A percentile compares a stretch with the other conserved stretches of the same genome.
phyloP scores from a whole-genome alignment of 2,113 vertebrate species.

The Alouatta palliata region DNA sequence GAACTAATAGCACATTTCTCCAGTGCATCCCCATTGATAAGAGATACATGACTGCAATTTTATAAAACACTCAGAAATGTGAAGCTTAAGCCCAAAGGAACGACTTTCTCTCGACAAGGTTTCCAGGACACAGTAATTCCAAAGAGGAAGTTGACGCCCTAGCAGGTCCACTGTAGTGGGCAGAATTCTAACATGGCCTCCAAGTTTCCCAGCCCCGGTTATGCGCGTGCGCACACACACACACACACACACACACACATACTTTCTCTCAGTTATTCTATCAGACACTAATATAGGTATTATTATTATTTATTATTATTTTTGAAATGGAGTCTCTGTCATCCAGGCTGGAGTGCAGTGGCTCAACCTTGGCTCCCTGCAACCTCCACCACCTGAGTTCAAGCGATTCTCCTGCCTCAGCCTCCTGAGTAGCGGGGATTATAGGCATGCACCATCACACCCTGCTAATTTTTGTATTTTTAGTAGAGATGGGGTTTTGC shows the following conservation, averaged over 20 bases:
- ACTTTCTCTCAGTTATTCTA: background rate
- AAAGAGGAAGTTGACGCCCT: background rate
- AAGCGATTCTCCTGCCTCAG: too few relatives aligned
- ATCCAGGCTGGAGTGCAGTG: too few relatives aligned
- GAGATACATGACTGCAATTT: background rate
- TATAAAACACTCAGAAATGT: background rate
- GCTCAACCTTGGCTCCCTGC: too few relatives aligned
- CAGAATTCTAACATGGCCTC: background rate
- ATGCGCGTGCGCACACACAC: accelerated
- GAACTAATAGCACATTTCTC: background rate
- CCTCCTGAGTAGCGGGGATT: too few relatives aligned
- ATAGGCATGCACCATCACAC: too few relatives aligned
- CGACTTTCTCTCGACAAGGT: background rate
- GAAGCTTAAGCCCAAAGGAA: background rate
- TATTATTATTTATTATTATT: too few relatives aligned
- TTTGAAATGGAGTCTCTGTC: too few relatives aligned
- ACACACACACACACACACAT: background rate
- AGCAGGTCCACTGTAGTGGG: background rate
- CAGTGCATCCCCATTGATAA: background rate
- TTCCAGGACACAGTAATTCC: background rate
- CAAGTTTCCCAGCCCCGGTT: background rate
- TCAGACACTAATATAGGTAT: background rate
- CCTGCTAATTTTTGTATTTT: too few relatives aligned
- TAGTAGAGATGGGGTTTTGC: too few relatives aligned
- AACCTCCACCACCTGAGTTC: too few relatives aligned